Evolutionary conservation across 2,113 vertebrate species (phyloP), one percentile per base, ranked within the genome.

Genomic region (Oncorhynchus gorbuscha): DNA sequence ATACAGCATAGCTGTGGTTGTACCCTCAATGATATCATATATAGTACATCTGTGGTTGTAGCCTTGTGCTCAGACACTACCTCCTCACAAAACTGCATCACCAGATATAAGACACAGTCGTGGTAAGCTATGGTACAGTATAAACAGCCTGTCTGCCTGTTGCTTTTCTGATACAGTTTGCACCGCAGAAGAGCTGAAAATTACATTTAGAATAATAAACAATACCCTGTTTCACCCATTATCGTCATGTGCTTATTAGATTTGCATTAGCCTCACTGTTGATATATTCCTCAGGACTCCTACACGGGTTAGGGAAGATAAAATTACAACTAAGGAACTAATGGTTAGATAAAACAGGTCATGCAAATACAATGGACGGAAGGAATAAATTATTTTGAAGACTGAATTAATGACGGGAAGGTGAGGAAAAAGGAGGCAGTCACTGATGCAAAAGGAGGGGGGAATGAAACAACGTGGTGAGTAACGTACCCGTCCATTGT

Each of bases 401-500:
- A 71, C 5, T 48, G 8, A 71, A 71, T 26, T 28, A 24, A 16
- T 51, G 45, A 22, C 49, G 24, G 66, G 16, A 20, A 22, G 70
- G 32, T 58, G 24, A 32, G 55, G 59, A 81, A 5, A 69, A 71
- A 0, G 2, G 18, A 74, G 76, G 71, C 49, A 39, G 39, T 39
- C 39, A 45, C 49, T 74, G 65, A 75, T 78, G 51, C 79, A 78
- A 66, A 70, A 76, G 16, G 61, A 39, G 51, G 26, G 48, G 22
- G 69, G 2, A 61, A 26, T 76, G 9, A 76, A 78, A 80, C 51
- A 74, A 81, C 49, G 58, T 65, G 39, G 78, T 78, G 30, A 70
- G 22, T 26, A 90, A 97, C 96, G 85, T 97, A 97, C 96, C 95
- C 94, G 93, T 92, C 95, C 93, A 83, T 82, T 93, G 89, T 96